Conservation (phyloP, 1,140 invertebrate species). For the Dreissena polymorpha region DNA sequence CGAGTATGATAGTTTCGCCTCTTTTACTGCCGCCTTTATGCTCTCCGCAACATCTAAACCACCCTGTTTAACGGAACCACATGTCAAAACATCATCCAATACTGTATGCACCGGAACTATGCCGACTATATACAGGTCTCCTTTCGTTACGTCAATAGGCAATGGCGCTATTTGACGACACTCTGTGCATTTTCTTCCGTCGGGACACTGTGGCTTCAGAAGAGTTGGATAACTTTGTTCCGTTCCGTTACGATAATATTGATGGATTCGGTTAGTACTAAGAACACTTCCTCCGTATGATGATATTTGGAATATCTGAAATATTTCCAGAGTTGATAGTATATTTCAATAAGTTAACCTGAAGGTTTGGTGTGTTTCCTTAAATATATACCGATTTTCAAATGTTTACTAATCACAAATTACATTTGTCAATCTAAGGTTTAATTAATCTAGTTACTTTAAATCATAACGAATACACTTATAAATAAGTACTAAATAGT, state of each 20-base stretch:
- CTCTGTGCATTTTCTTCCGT: slow-evolving; percentile 10
- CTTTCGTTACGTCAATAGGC: slow-evolving; percentile 3
- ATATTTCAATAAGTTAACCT: too few relatives aligned
- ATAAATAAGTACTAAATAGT: too few relatives aligned
- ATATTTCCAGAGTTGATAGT: too few relatives aligned
- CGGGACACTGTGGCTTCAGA: slow-evolving; percentile 27
- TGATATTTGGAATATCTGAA: too few relatives aligned
- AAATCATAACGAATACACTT: too few relatives aligned
- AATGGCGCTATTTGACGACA: slow-evolving; percentile 3
- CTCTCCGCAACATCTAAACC: slow-evolving; percentile 40
- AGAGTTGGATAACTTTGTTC: slow-evolving; percentile 18
- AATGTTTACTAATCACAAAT: too few relatives aligned
- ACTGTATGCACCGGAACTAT: slow-evolving; percentile 40
- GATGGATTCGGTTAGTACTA: too few relatives aligned
- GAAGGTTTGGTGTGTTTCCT: too few relatives aligned
- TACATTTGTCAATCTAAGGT: too few relatives aligned
- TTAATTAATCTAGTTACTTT: too few relatives aligned
- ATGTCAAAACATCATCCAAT: slow-evolving; percentile 16
- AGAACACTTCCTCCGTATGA: too few relatives aligned
- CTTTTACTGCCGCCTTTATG: slow-evolving; percentile 31
- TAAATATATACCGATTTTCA: too few relatives aligned
- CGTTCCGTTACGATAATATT: slow-evolving; percentile 18
- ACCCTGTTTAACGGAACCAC: slow-evolving; percentile 42
- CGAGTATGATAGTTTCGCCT: slow-evolving; percentile 6
- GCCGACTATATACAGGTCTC: slow-evolving; percentile 49